Conservation (phyloP, 2,888 invertebrate species). For the Lycocerus yunnanus region DNA sequence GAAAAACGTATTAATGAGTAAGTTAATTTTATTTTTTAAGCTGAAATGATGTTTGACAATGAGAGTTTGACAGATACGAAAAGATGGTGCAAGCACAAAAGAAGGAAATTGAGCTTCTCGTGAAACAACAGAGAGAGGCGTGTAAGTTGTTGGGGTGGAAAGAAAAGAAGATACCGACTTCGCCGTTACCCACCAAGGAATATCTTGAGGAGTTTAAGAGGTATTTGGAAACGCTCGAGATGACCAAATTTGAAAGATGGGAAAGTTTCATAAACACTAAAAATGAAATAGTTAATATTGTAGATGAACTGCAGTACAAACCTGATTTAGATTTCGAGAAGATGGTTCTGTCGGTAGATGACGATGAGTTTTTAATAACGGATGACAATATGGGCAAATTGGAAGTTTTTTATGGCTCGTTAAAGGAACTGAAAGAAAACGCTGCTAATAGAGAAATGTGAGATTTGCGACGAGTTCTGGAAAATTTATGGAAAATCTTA, state of each 20-base stretch:
- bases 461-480: constrained; percentile 65
- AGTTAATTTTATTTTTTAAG: constrained; percentile 5
- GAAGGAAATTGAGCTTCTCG: constrained; percentile 56
- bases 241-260: constrained; percentile 62
- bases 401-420: constrained; percentile 60
- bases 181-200: constrained; percentile 64
- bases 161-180: constrained; percentile 57
- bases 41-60: neutral
- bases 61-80: constrained; percentile 53
- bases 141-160: constrained; percentile 61
- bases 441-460: constrained; percentile 63
- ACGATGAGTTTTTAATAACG: constrained; percentile 62
- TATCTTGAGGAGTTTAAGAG: constrained; percentile 64
- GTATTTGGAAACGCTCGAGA: constrained; percentile 64
- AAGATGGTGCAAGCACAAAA: constrained; percentile 57
- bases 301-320: constrained; percentile 51
- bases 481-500: constrained; percentile 74
- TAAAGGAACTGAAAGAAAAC: constrained; percentile 62
- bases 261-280: constrained; percentile 51
- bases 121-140: constrained; percentile 61
- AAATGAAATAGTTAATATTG: constrained; percentile 50
- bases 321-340: constrained; percentile 54
- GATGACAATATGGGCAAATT: constrained; percentile 67
- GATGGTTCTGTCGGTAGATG: constrained; percentile 51
- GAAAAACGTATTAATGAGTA: constrained; percentile 39